Conservation (phyloP, 1,140 invertebrate genomes). For the Plutomurus gul region DNA sequence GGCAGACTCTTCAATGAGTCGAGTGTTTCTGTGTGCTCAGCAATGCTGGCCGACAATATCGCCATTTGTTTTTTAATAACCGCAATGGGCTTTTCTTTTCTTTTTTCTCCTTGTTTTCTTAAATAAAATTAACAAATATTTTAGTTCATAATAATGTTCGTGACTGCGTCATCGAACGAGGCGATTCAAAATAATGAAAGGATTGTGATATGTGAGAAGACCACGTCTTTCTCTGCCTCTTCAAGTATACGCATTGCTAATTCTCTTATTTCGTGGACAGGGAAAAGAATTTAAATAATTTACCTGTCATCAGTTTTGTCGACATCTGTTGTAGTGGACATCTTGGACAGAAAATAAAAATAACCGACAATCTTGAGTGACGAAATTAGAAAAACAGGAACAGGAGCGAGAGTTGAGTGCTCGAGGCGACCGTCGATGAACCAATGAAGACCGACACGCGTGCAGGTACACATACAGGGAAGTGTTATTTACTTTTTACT, state of each 20-base stretch:
- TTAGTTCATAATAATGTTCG: not conserved
- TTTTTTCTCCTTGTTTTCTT: not conserved
- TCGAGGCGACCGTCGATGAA: not conserved
- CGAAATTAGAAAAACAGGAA: not conserved
- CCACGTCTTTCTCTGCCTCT: not conserved
- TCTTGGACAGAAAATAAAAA: too few relatives aligned
- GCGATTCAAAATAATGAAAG: too few relatives aligned
- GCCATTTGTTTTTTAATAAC: not conserved
- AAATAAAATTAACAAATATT: not conserved
- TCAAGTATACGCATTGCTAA: not conserved
- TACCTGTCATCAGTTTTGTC: not conserved
- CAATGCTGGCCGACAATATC: not conserved
- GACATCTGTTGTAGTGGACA: not conserved
- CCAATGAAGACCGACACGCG: not conserved
- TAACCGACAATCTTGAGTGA: not conserved
- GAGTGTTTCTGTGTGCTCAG: not conserved
- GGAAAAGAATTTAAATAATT: not conserved
- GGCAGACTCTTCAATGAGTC: not conserved
- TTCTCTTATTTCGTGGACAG: not conserved
- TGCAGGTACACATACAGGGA: not conserved
- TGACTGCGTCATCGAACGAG: not conserved
- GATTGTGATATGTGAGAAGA: not conserved
- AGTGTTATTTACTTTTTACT: not conserved
- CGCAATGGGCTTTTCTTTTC: not conserved
- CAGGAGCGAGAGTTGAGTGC: not conserved